Evolutionary conservation across 2,888 invertebrate genomes (phyloP), one percentile per base, ranked within the genome.

Genomic region (Desoria tigrina): DNA sequence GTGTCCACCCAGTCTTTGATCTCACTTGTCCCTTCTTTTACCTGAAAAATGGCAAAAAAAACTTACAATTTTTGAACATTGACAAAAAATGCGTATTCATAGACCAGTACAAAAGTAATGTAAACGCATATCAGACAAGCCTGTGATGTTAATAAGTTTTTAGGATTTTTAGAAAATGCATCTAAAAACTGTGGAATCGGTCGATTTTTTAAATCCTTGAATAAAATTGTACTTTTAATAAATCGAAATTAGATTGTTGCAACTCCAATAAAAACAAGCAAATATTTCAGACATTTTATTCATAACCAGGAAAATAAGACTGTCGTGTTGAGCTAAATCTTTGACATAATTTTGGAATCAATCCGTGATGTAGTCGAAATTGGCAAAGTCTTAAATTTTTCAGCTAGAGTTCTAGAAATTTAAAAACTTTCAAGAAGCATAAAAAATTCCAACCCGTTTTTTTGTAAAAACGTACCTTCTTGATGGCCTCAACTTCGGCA

Each of bases 1-100:
- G 68, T 58, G 55, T 74, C 74, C 16, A 69, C 66, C 74, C 74
- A 74, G 26, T 67, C 58, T 28, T 66, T 39, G 61, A 71, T 71
- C 65, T 74, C 74, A 49, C 71, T 72, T 16, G 72, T 45, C 39
- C 69, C 68, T 49, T 69, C 74, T 72, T 74, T 59, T 53, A 51
- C 57, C 65, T 59, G 56, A 23, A 42, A 61, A 63, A 9, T 24
- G n/a, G 23, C 7, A 32, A 55, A 32, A 28, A 55, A 28, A 9
- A 39, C 16, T 39, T 39, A 9, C 16, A 39, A 11, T 39, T 39
- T 39, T 39, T 39, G 16, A 9, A 9, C 39, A 11, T 16, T 11
- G 16, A 16, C 39, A 39, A 39, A 39, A 39, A 39, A 16, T 16
- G 16, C 16, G 9, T 16, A 39, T 9, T 9, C 16, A 11, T 39